Conservation (phyloP, 2,113 vertebrate genomes). For the Cettia cetti region DNA sequence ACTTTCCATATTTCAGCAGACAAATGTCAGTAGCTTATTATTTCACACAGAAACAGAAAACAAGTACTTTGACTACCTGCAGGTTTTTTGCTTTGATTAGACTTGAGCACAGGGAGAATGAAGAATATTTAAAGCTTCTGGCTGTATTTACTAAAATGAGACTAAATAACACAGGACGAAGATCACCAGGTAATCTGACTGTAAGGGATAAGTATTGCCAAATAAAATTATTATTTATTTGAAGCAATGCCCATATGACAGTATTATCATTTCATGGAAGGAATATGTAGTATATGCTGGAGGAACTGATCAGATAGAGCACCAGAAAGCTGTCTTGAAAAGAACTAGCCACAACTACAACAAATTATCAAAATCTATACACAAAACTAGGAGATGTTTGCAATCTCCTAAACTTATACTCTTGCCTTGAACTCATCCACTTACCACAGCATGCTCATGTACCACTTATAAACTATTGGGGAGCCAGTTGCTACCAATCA, state of each 20-base stretch:
- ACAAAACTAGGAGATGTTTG: background rate
- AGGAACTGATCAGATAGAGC: background rate
- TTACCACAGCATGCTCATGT: background rate
- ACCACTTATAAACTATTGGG: background rate
- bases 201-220: background rate
- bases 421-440: background rate
- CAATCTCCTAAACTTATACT: background rate
- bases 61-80: background rate
- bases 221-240: background rate
- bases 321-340: background rate
- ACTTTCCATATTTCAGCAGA: background rate
- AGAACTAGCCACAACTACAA: background rate
- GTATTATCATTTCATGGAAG: background rate
- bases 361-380: background rate
- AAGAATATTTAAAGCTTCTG: background rate
- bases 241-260: background rate
- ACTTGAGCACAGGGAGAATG: background rate
- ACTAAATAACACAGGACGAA: background rate
- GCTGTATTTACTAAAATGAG: background rate
- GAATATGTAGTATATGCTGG: background rate
- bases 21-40: background rate
- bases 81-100: background rate
- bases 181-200: background rate
- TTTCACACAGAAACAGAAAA: background rate
- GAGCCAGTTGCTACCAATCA: background rate